Conservation (phyloP, 35 echinoderm and acorn worm genomes). For the Lytechinus pictus region DNA sequence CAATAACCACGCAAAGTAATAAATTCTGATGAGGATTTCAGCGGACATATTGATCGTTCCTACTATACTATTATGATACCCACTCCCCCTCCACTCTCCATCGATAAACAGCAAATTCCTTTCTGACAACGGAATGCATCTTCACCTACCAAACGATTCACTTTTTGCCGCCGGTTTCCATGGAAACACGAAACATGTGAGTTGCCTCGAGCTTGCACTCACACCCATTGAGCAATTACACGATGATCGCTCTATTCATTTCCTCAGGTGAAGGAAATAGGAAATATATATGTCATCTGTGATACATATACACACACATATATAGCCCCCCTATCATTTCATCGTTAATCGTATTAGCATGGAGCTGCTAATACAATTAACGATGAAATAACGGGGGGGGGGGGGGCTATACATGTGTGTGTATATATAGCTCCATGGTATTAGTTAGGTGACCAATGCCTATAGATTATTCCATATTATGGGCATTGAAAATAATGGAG, state of each 20-base stretch:
- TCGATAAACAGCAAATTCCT: neutral
- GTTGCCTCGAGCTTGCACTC: neutral
- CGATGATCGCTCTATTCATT: neutral
- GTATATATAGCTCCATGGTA: too few relatives aligned
- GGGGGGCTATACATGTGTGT: neutral
- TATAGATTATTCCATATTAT: neutral
- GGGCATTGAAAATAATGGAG: neutral
- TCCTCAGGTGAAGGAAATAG: neutral
- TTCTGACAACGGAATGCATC: neutral
- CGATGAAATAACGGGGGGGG: neutral
- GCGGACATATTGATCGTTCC: constrained; percentile 9
- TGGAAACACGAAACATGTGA: neutral
- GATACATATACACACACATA: too few relatives aligned
- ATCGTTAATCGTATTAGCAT: neutral
- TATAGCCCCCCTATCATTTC: neutral
- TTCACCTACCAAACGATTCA: neutral
- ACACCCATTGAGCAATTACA: neutral
- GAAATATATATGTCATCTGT: neutral
- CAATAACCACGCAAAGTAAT: neutral
- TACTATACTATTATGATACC: neutral
- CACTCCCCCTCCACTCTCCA: neutral
- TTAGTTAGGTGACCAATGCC: neutral
- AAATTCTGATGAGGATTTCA: neutral
- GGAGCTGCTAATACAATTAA: neutral
- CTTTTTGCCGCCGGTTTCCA: neutral